phyloP scores from a whole-genome alignment of 2,888 invertebrate species.

The Amblyjoppa proteus region DNA sequence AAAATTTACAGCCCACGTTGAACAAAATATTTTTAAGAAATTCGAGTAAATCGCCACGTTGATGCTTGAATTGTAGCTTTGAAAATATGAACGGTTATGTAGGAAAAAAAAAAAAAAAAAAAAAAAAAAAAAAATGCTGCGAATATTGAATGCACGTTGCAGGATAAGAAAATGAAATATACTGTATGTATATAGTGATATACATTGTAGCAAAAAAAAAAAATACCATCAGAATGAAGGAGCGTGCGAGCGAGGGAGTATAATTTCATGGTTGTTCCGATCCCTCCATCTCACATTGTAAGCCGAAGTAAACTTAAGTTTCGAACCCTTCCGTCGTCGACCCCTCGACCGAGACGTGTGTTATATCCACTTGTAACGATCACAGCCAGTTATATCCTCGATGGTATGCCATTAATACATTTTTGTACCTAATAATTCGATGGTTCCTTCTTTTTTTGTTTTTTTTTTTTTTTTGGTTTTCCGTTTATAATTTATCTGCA shows the following conservation, averaged over 20 bases:
- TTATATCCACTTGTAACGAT: constrained; percentile 50
- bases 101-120: background rate
- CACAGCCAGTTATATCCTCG: constrained; percentile 55
- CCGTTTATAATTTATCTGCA: background rate
- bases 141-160: constrained; percentile 38
- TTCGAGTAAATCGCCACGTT: background rate
- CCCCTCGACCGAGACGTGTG: constrained; percentile 14
- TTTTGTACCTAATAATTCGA: constrained; percentile 67
- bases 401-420: constrained; percentile 70
- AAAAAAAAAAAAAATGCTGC: background rate
- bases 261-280: constrained; percentile 9
- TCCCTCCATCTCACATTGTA: constrained; percentile 18
- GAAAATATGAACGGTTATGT: constrained; percentile 1
- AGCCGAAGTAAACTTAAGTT: constrained; percentile 32
- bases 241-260: background rate
- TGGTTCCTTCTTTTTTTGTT: background rate
- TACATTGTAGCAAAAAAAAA: background rate
- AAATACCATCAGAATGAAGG: background rate
- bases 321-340: background rate
- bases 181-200: constrained; percentile 23
- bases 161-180: constrained; percentile 36
- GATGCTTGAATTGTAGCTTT: constrained; percentile 8
- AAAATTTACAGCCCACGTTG: background rate
- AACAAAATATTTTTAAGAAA: constrained; percentile 13
- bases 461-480: constrained; percentile 20